These are phyloP conservation scores for Latrodectus geometricus DNA, from an alignment of 1,140 invertebrate genomes.

Conservation along the genomic window DNA sequence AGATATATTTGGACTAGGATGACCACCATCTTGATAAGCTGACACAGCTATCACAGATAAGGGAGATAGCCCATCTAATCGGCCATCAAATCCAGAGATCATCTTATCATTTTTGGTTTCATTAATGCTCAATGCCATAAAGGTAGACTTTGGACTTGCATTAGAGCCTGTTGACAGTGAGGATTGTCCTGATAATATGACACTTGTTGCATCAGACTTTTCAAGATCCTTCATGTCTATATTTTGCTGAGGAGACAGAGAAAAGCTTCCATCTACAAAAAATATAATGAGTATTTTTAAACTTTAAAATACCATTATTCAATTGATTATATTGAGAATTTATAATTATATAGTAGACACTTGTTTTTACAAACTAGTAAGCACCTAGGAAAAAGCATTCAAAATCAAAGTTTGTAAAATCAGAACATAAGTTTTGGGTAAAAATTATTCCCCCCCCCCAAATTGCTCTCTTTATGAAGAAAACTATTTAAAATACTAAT, in stretches of 20 bases:
- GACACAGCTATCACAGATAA: slow-evolving; percentile 66
- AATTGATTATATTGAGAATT: too few species aligned
- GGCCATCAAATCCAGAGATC: slow-evolving; percentile 59
- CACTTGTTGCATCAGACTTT: slow-evolving; percentile 43
- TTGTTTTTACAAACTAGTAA: too few species aligned
- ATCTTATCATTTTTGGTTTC: slow-evolving; percentile 59
- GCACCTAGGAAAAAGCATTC: too few species aligned
- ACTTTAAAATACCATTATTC: too few species aligned
- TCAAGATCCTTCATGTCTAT: slow-evolving; percentile 58
- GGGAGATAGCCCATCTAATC: slow-evolving; percentile 64
- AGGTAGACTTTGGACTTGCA: slow-evolving; percentile 54
- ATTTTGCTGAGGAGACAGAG: slow-evolving; percentile 51
- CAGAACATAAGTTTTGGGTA: too few species aligned
- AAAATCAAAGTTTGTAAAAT: too few species aligned
- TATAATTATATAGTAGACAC: too few species aligned
- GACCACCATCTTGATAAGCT: slow-evolving; percentile 66
- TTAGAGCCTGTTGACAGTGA: slow-evolving; percentile 47
- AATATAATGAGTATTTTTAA: background rate
- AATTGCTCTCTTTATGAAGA: too few species aligned
- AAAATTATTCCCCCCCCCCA: too few species aligned
- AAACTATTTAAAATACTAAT: too few species aligned
- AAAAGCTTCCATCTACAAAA: slow-evolving; percentile 53
- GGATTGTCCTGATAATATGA: slow-evolving; percentile 45
- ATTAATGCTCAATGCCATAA: slow-evolving; percentile 39
- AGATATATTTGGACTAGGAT: slow-evolving; percentile 66